Conservation (phyloP, 2,888 invertebrate genomes). For the Frankliniella fusca region DNA sequence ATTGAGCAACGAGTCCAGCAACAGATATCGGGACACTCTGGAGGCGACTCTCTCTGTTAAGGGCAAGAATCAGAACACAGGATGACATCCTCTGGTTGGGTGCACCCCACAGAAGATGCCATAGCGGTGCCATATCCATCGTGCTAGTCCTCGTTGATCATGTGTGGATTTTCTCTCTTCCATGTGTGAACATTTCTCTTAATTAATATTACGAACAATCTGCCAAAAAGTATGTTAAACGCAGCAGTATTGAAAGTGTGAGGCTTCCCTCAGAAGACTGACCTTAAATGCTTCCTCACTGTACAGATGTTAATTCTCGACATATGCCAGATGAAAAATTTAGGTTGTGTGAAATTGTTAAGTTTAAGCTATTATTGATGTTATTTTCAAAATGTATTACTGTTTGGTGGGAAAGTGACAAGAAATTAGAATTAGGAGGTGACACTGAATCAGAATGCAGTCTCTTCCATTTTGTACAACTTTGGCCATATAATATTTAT, state of each 20-base stretch:
- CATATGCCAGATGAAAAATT: not conserved
- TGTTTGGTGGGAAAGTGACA: too few species aligned
- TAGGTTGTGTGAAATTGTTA: not conserved
- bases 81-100: not conserved
- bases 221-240: slow-evolving; percentile 4
- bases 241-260: slow-evolving; percentile 12
- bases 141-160: not conserved
- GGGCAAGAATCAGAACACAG: not conserved
- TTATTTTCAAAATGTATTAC: not conserved
- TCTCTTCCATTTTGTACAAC: too few species aligned
- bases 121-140: slow-evolving; percentile 1
- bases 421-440: too few species aligned
- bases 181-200: not conserved
- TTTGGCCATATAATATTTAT: too few species aligned
- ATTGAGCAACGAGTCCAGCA: slow-evolving; percentile 20
- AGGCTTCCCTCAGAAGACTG: slow-evolving; percentile 22
- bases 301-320: not conserved
- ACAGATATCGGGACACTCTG: slow-evolving; percentile 8
- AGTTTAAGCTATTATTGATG: not conserved
- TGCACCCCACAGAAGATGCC: too few species aligned
- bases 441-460: too few species aligned
- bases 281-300: not conserved
- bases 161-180: not conserved
- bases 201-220: not conserved
- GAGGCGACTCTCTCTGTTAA: not conserved